Evolutionary conservation across 2,888 invertebrate genomes (phyloP).

Genomic region (Philhelius pedissequus): DNA sequence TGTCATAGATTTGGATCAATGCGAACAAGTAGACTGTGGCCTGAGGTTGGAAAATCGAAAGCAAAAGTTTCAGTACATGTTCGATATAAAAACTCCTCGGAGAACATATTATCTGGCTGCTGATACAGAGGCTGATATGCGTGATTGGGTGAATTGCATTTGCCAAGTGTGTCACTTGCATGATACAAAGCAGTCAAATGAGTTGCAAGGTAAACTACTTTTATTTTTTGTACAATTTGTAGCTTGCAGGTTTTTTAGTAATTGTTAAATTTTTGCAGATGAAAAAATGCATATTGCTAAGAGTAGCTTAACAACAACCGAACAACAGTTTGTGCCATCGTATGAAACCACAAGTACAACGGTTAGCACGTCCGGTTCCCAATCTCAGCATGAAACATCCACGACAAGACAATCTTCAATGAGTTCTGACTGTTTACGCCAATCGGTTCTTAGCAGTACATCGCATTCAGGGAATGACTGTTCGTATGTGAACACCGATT

Average conservation of each 20-base stretch:
- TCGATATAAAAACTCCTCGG: slow-evolving; percentile 92
- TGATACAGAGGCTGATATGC: slow-evolving; percentile 95
- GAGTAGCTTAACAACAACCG: slow-evolving; percentile 3
- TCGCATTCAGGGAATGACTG: slow-evolving; percentile 72
- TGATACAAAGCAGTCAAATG: slow-evolving; percentile 79
- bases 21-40: slow-evolving; percentile 95
- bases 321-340: slow-evolving; percentile 70
- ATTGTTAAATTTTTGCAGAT: slow-evolving; percentile 14
- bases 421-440: slow-evolving; percentile 28
- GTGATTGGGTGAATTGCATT: slow-evolving; percentile 95
- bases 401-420: slow-evolving; percentile 30
- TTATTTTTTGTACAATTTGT: background rate
- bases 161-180: slow-evolving; percentile 94
- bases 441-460: slow-evolving; percentile 17
- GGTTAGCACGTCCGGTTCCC: slow-evolving; percentile 71
- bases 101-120: slow-evolving; percentile 95
- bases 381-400: slow-evolving; percentile 39
- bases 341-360: slow-evolving; percentile 73
- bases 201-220: slow-evolving; percentile 73
- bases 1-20: slow-evolving; percentile 95
- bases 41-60: slow-evolving; percentile 90
- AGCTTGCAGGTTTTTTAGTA: background rate
- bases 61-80: slow-evolving; percentile 90
- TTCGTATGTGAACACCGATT: slow-evolving; percentile 77
- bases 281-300: slow-evolving; percentile 21